Conservation (phyloP, 2,113 vertebrate genomes). For the Antennarius striatus region DNA sequence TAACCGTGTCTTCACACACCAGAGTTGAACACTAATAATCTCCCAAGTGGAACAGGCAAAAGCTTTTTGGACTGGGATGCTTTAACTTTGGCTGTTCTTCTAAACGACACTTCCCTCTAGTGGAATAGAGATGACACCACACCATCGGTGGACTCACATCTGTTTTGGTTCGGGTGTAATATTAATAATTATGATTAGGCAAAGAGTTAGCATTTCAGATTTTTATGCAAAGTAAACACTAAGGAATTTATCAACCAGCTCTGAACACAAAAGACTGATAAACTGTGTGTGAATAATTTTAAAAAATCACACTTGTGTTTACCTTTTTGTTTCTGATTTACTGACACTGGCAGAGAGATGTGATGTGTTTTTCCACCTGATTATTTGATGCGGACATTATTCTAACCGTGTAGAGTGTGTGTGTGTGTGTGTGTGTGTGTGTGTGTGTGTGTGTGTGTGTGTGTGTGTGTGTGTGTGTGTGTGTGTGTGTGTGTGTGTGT, state of each 20-base stretch:
- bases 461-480: slow-evolving; percentile 29
- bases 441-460: slow-evolving; percentile 30
- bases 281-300: background rate
- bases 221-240: background rate
- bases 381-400: slow-evolving; percentile 44
- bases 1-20: too few relatives aligned
- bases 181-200: background rate
- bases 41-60: too few relatives aligned
- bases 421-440: slow-evolving; percentile 19
- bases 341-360: slow-evolving; percentile 1
- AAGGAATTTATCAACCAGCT: background rate
- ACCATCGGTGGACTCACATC: background rate
- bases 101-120: slow-evolving; percentile 39
- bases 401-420: slow-evolving; percentile 34
- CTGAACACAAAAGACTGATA: background rate
- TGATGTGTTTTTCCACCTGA: slow-evolving; percentile 31
- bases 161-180: background rate
- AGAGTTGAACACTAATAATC: too few relatives aligned
- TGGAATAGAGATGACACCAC: slow-evolving; percentile 4
- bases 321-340: slow-evolving; percentile 21
- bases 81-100: background rate
- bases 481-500: background rate
- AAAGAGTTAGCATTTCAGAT: background rate
- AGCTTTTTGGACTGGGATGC: too few relatives aligned
- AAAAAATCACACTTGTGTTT: background rate